Evolutionary conservation across 35 echinoderm and acorn worm species (phyloP), one percentile per base, ranked within the genome.

Genomic region (Stichopus chloronotus): DNA sequence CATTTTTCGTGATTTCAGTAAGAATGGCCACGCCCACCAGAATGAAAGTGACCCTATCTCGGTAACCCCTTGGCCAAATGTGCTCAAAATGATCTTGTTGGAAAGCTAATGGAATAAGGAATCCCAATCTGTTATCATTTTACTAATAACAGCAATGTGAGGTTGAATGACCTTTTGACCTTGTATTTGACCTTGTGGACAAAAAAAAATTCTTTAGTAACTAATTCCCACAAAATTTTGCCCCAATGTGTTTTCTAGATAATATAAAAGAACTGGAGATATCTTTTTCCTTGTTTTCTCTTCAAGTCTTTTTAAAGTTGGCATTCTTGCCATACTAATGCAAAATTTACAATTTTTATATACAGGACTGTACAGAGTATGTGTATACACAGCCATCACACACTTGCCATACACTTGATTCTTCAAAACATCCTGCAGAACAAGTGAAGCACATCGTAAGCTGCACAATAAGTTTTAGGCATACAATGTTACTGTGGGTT

Each of bases 81-180:
- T 57, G 52, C 52, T 57, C 0, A 81, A 81, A 55, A 16, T 57
- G 84, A 3, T 87, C 11, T 60, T 20, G 57, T 87, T 57, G 84
- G 17, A 59, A 87, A 87, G 84, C 1, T 57, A 60, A n/a, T n/a
- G n/a, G n/a, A 87, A 87, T 5, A 59, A 87, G 84, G 52, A 87
- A 87, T 87, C 4, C 43, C 3, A 87, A 58, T 57, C 22, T 87
- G 52, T 19, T 10, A 87, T 87, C 30, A 60, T 87, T 4, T 59
- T 57, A 20, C 5, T 55, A 2, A 87, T 87, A 20, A 57, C 2
- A 60, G 84, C 5, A 87, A 14, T 59, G 17, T 87, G 17, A 59
- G 57, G 84, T 87, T 87, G 84, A 30, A 87, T 87, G 1, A 87
- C 52, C 52, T 87, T 87, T 87, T 59, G 84, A 87, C 7, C 84